Conservation (phyloP, 2,797 vertebrate species). For the Peromyscus nudipes region DNA sequence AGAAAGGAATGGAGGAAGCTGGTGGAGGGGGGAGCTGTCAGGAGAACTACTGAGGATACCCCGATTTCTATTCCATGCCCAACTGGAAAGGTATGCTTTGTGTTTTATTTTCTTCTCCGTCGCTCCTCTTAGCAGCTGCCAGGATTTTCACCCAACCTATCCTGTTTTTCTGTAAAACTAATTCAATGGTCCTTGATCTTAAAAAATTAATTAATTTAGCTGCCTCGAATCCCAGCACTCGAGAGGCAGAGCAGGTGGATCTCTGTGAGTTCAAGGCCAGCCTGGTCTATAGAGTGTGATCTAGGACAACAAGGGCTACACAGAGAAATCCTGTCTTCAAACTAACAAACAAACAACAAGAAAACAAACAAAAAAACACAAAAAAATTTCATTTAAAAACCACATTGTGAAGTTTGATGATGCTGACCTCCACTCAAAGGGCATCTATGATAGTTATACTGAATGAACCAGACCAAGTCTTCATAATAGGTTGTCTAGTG, state of each 20-base stretch:
- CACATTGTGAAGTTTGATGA: slow-evolving; percentile 54
- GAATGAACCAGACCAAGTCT: not conserved
- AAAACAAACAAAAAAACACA: not conserved
- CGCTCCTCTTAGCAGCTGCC: not conserved
- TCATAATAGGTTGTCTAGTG: slow-evolving; percentile 53
- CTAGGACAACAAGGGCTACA: not conserved
- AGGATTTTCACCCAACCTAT: not conserved
- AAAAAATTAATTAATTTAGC: not conserved
- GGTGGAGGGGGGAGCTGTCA: not conserved
- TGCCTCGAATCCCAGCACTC: not conserved
- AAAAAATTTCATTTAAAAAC: not conserved
- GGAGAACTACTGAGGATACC: not conserved
- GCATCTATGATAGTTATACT: not conserved
- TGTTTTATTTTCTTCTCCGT: not conserved
- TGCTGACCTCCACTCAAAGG: slow-evolving; percentile 32
- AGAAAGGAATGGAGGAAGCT: not conserved
- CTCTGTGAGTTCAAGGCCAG: not conserved
- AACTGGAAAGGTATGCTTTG: not conserved
- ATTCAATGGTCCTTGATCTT: not conserved
- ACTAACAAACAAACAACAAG: not conserved
- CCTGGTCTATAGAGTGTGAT: not conserved
- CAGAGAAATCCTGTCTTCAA: not conserved
- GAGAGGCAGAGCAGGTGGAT: not conserved
- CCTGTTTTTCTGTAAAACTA: not conserved
- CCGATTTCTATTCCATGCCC: not conserved